Evolutionary conservation across 1,140 invertebrate species (phyloP), one percentile per base, ranked within the genome.

Genomic region (Halyomorpha halys): DNA sequence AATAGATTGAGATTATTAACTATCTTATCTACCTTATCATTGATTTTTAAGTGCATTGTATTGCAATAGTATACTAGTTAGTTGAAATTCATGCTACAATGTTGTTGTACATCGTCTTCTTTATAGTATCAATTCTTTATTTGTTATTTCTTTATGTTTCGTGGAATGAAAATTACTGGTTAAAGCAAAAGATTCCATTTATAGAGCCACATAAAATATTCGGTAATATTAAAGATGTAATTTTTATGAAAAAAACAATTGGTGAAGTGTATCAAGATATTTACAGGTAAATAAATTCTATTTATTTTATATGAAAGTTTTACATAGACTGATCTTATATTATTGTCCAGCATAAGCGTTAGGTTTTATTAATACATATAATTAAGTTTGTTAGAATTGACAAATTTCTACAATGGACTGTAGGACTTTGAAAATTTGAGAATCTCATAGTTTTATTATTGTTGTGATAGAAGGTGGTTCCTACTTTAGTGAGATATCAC

Each of bases 211-310:
- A 67, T 3, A 72, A 79, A 27, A 73, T 76, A 8, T 76, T 75
- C 45, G 82, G 81, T 0, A 78, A 81, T 68, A 69, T 79, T 6
- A 67, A 69, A 30, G 71, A 75, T 56, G 71, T 78, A 1, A 67
- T 81, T 4, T 39, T 63, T 16, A 69, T 69, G 1, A 70, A 66
- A 54, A 63, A 44, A 16, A 67, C 68, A 4, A 44, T 71, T 47
- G 69, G 68, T 53, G 65, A 71, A 23, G 61, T 61, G 25, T 54
- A 66, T 45, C 44, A 59, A n/a, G 45, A 66, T 45, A 61, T 63
- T 62, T 59, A 45, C 56, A 44, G 45, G 65, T 66, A 59, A 62
- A 61, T 61, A 21, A 1, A 45, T 30, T 8, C 3, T 30, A 30
- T 30, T 30, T 30, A 30, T 30, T 8, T 30, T n/a, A n/a, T n/a